Conservation (phyloP, 2,797 vertebrate genomes). For the Leptodactylus fallax region DNA sequence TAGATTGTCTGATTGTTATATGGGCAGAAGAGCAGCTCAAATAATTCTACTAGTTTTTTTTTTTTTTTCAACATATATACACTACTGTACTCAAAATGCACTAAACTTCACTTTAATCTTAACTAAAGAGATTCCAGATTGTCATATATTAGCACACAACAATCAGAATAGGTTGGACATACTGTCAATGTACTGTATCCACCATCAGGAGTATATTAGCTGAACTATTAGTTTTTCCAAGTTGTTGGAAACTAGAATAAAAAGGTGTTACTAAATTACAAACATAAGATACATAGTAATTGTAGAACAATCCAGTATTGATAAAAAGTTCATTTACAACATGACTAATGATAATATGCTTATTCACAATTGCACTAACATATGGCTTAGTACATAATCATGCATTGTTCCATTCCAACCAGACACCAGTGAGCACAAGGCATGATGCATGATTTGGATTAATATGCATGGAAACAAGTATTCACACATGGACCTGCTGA, state of each 20-base stretch:
- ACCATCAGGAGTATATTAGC: not conserved
- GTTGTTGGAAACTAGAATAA: not conserved
- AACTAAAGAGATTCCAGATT: not conserved
- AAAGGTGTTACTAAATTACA: not conserved
- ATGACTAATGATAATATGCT: constrained; percentile 27
- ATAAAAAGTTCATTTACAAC: not conserved
- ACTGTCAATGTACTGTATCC: not conserved
- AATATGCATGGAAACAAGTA: constrained; percentile 51
- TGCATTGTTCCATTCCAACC: constrained; percentile 28
- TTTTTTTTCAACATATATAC: too few species aligned
- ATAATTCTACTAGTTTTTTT: too few species aligned
- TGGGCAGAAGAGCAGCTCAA: too few species aligned
- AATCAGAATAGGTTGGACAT: not conserved
- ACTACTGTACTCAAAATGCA: not conserved
- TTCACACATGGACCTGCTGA: constrained; percentile 37
- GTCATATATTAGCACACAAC: not conserved
- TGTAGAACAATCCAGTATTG: not conserved
- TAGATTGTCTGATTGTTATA: too few species aligned
- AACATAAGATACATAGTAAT: not conserved
- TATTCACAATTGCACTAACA: constrained; percentile 48
- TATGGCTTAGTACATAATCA: constrained; percentile 35
- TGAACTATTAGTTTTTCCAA: not conserved
- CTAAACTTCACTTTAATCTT: not conserved
- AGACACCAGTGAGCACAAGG: constrained; percentile 20
- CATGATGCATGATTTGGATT: constrained; percentile 61